A percentile compares a stretch with the other conserved stretches of the same genome.
These are phyloP conservation scores for Melanerpes formicivorus DNA, from an alignment of 2,113 vertebrate genomes.

Conservation along the genomic window DNA sequence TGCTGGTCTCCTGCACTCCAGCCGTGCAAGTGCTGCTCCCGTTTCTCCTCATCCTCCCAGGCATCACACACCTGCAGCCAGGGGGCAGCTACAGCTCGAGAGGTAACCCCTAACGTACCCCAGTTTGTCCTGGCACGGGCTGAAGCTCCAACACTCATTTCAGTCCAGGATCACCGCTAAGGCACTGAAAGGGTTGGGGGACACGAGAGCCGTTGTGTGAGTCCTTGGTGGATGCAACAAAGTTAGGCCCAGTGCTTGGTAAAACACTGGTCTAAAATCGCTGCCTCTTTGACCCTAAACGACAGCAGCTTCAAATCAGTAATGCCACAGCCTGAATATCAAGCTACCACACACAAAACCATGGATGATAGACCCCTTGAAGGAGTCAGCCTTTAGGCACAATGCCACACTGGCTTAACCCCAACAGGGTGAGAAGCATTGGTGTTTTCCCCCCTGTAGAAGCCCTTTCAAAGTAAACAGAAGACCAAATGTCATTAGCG, in stretches of 20 bases:
- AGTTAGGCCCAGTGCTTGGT: not conserved
- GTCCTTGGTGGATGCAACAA: not conserved
- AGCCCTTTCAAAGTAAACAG: not conserved
- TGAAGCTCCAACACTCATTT: fast-evolving
- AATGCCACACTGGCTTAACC: not conserved
- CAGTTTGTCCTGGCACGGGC: fast-evolving
- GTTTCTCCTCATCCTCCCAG: fast-evolving
- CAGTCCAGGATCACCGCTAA: not conserved
- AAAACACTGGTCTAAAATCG: not conserved
- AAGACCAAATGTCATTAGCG: not conserved
- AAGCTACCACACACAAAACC: not conserved
- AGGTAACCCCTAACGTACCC: fast-evolving
- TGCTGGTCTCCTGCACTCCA: fast-evolving
- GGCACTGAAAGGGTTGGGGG: not conserved
- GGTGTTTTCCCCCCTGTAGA: not conserved
- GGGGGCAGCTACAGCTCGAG: fast-evolving
- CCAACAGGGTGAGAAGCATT: no score
- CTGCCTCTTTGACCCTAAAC: fast-evolving
- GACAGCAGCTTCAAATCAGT: not conserved
- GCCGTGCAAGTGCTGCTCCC: fast-evolving
- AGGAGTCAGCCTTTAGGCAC: not conserved
- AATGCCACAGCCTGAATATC: not conserved
- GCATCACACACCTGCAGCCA: fast-evolving
- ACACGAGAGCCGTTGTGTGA: fast-evolving
- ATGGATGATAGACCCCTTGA: not conserved